Evolutionary conservation across 2,113 vertebrate genomes (phyloP).

Genomic region (Antechinus flavipes): DNA sequence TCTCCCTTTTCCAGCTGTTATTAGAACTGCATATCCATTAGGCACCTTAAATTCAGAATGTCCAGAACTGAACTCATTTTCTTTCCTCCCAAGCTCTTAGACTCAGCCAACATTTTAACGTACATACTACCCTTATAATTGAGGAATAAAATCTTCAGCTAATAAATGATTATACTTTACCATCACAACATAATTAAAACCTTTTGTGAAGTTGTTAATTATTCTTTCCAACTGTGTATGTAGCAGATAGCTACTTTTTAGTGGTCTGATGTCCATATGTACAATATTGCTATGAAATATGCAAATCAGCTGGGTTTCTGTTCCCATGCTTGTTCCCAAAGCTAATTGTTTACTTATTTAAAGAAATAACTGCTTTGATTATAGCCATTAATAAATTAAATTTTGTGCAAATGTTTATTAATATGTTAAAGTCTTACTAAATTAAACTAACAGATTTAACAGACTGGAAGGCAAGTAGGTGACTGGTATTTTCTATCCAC

Average conservation of each 20-base stretch:
- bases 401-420: conserved; percentile 57
- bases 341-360: conserved; percentile 37
- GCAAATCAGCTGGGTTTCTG: conserved; percentile 22
- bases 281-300: not conserved
- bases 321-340: not conserved
- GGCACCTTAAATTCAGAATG: not conserved
- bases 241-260: not conserved
- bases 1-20: not conserved
- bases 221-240: not conserved
- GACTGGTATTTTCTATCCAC: not conserved
- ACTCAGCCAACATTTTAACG: not conserved
- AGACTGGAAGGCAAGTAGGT: not conserved
- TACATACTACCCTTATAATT: not conserved
- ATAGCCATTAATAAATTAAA: conserved; percentile 42
- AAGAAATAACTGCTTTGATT: conserved; percentile 24
- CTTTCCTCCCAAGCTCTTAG: not conserved
- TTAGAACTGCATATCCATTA: not conserved
- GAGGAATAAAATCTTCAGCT: not conserved
- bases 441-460: conserved; percentile 6
- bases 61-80: not conserved
- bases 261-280: not conserved
- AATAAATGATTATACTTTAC: not conserved
- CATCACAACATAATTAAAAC: not conserved
- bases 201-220: not conserved
- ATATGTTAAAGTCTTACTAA: conserved; percentile 39